Evolutionary conservation across 2,113 vertebrate species (phyloP), one percentile per base, ranked within the genome.

Genomic region (Tyto alba): DNA sequence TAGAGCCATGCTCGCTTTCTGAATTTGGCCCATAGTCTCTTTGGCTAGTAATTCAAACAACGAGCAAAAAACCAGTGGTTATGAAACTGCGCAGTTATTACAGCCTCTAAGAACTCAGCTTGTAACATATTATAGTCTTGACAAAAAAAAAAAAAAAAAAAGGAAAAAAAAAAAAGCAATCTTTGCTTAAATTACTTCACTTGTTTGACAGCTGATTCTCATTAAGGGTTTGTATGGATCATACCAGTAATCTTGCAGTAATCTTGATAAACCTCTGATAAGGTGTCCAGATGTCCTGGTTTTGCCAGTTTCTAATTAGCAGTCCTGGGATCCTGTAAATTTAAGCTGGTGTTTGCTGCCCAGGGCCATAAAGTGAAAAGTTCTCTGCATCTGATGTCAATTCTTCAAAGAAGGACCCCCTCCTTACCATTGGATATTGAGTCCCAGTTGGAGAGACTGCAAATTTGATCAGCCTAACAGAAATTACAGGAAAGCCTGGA

Each of bases 231-330:
- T 97, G 95, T 96, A 97, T 95, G 96, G 96, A 96, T 98, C 97
- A 96, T 93, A 84, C 91, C 68, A 92, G 77, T 93, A 97, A 98
- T 97, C 96, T 96, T 96, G 97, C 68, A 92, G 77, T 93, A 97
- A 98, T 97, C 96, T 96, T 96, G 97, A 96, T 98, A 98, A 98
- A 97, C 86, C 96, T 98, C 97, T 97, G 97, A 98, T 97, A 98
- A 98, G 92, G 95, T 97, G 96, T 97, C 97, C 98, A 98, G 97
- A 98, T 98, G 98, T 97, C 96, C 94, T 91, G 63, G 55, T 94
- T 96, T 96, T 95, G 78, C 93, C 96, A 96, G 95, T 96, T 98
- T 96, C 97, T 97, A 97, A 96, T 96, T 97, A 98, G 97, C 95
- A 97, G 95, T 97, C 95, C 95, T 88, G 73, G 89, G 96, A 88